Percentiles rank a stretch among this genome's conserved stretches.
Conservation (phyloP, 2,113 vertebrate genomes). For the Microcebus lehilahytsara region DNA sequence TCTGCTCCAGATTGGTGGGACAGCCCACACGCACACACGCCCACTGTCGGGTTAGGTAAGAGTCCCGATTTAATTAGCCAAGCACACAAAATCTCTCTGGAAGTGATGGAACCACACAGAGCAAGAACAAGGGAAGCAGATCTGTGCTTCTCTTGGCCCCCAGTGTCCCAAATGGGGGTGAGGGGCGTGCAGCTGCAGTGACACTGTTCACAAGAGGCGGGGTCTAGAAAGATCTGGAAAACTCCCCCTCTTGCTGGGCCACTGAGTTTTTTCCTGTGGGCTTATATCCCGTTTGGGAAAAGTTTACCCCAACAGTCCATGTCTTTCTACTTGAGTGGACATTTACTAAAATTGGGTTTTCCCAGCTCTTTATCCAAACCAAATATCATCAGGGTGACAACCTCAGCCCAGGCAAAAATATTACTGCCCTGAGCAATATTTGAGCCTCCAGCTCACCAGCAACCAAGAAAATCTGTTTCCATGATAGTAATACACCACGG, state of each 20-base stretch:
- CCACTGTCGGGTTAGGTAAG: not conserved
- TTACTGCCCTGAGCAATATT: not conserved
- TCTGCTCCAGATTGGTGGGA: not conserved
- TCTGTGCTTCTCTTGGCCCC: not conserved
- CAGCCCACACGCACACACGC: not conserved
- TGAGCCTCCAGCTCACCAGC: not conserved
- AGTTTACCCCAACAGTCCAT: not conserved
- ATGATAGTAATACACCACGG: too few relatives aligned
- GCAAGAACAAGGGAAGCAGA: not conserved
- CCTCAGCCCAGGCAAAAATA: not conserved
- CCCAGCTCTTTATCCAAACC: not conserved
- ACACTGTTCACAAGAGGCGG: not conserved
- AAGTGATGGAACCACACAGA: not conserved
- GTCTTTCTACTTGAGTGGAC: not conserved
- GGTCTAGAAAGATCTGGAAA: not conserved
- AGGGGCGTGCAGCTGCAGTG: fast-evolving
- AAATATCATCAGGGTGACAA: not conserved
- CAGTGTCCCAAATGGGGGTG: not conserved
- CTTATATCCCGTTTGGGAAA: not conserved
- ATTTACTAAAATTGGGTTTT: not conserved
- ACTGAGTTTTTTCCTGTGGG: not conserved
- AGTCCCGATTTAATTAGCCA: not conserved
- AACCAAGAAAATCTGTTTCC: not conserved
- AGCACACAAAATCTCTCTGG: not conserved
- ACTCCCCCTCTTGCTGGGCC: not conserved